Percentiles rank a stretch among this genome's conserved stretches.
phyloP scores from a whole-genome alignment of 2,113 vertebrate species.

The Lynx canadensis region DNA sequence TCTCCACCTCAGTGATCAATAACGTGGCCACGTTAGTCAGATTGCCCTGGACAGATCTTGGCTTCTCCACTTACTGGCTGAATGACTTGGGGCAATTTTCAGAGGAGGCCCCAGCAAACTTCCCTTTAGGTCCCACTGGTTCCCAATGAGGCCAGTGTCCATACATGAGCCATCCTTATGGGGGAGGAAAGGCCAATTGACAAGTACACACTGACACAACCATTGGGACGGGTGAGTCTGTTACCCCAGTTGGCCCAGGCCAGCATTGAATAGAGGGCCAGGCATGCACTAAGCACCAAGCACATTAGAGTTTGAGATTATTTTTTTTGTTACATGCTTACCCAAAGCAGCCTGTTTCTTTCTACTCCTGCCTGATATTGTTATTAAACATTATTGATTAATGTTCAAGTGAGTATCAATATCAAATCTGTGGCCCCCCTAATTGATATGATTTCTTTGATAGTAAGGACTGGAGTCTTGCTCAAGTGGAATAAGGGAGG shows the following conservation, averaged over 20 bases:
- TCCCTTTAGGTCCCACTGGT: neutral
- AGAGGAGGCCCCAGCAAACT: rapidly evolving
- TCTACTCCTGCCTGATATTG: neutral
- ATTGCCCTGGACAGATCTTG: neutral
- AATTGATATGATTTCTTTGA: neutral
- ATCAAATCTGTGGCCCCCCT: neutral
- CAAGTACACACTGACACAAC: neutral
- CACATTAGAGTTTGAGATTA: neutral
- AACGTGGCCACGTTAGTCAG: rapidly evolving
- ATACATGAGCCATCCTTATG: neutral
- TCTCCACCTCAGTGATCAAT: neutral
- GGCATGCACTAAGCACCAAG: rapidly evolving
- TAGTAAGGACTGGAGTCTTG: neutral
- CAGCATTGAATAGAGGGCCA: neutral
- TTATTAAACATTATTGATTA: neutral
- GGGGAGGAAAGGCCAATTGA: neutral
- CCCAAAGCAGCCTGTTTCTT: neutral
- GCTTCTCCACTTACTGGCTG: neutral
- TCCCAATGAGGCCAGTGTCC: too few relatives aligned
- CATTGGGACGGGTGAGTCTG: rapidly evolving
- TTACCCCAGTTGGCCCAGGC: neutral
- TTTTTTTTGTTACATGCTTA: neutral
- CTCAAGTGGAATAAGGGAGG: rapidly evolving
- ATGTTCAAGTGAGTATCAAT: neutral
- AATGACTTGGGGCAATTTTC: neutral